Evolutionary conservation across 2,797 vertebrate species (phyloP).

Genomic region (Hyperoplus lanceolatus): DNA sequence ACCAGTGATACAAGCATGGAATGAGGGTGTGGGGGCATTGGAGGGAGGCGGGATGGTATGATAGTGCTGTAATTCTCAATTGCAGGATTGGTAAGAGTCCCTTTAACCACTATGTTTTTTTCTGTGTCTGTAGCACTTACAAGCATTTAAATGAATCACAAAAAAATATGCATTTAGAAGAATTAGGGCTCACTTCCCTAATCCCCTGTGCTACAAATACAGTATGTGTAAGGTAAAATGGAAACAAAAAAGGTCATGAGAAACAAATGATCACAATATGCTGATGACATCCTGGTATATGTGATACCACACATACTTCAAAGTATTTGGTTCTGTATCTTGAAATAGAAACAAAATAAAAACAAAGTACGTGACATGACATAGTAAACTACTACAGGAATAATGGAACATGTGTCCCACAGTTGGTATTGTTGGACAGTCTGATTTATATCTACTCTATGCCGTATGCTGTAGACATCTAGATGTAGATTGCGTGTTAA

Average conservation of each 20-base stretch:
- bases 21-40: too few relatives aligned
- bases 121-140: background rate
- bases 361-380: background rate
- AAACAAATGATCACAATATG: slow-evolving; percentile 6
- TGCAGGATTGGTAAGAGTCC: too few relatives aligned
- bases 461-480: background rate
- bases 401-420: background rate
- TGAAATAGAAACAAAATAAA: too few relatives aligned
- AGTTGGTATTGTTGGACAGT: background rate
- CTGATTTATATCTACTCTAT: background rate
- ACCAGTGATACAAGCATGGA: too few relatives aligned
- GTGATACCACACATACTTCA: background rate
- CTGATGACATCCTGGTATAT: slow-evolving; percentile 30
- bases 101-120: background rate
- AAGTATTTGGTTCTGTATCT: background rate
- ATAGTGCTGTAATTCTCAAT: too few relatives aligned
- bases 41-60: too few relatives aligned
- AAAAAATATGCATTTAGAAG: background rate
- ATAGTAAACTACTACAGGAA: background rate
- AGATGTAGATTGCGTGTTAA: background rate
- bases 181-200: background rate
- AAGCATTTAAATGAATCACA: background rate
- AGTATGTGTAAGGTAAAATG: background rate
- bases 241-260: background rate
- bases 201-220: too few relatives aligned